These are phyloP conservation scores for Spodoptera litura DNA, from an alignment of 1,140 invertebrate genomes.

Conservation along the genomic window DNA sequence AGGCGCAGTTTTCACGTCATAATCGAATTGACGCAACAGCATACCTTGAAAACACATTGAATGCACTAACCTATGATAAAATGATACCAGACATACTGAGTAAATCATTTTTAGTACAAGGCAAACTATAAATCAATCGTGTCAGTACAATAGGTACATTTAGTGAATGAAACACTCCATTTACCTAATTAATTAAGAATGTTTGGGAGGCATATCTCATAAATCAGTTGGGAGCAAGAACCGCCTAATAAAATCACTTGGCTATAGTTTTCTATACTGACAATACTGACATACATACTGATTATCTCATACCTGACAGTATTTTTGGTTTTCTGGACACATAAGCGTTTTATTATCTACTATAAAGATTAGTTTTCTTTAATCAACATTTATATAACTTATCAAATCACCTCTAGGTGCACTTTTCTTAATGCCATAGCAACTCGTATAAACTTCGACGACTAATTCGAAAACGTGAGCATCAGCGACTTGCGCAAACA, in stretches of 20 bases:
- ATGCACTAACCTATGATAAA: slow-evolving; percentile 16
- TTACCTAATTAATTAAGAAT: slow-evolving; percentile 16
- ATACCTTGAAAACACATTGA: slow-evolving; percentile 32
- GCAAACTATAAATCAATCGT: not conserved
- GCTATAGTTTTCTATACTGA: too few species aligned
- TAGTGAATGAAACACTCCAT: slow-evolving; percentile 5
- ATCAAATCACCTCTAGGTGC: too few species aligned
- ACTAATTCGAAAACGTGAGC: too few species aligned
- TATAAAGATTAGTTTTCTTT: too few species aligned
- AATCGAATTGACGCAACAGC: slow-evolving; percentile 18
- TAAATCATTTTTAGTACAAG: slow-evolving; percentile 15
- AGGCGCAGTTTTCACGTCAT: slow-evolving; percentile 1
- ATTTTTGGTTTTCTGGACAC: too few species aligned
- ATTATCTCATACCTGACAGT: too few species aligned
- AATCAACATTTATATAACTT: too few species aligned
- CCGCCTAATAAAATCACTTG: slow-evolving; percentile 10
- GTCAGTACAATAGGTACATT: slow-evolving; percentile 7
- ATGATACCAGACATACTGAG: slow-evolving; percentile 4
- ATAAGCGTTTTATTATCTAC: too few species aligned
- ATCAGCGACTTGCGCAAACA: slow-evolving; percentile 3
- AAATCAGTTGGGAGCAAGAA: slow-evolving; percentile 23
- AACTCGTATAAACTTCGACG: too few species aligned
- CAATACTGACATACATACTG: too few species aligned
- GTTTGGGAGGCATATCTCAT: slow-evolving; percentile 1
- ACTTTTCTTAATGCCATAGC: too few species aligned